These are phyloP conservation scores for Allophyes oxyacanthae DNA, from an alignment of 2,888 invertebrate species.

Conservation along the genomic window DNA sequence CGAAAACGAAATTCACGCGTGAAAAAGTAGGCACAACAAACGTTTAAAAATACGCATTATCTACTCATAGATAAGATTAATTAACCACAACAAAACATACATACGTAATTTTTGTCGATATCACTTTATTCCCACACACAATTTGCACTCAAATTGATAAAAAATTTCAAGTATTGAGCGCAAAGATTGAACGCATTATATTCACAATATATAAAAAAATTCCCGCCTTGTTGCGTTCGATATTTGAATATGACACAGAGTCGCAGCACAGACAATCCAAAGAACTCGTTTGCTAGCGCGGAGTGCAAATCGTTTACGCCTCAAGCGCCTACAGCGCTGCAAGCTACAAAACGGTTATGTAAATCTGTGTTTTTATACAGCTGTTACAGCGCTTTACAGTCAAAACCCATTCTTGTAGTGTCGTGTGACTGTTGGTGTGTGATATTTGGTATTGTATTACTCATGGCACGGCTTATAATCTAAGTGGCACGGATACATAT, in stretches of 20 bases:
- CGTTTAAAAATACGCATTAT: neutral
- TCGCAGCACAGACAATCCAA: conserved; percentile 43
- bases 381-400: conserved; percentile 33
- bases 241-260: conserved; percentile 36
- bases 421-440: conserved; percentile 57
- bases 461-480: too few species aligned
- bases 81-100: conserved; percentile 23
- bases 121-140: neutral
- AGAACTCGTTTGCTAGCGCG: conserved; percentile 38
- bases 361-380: neutral
- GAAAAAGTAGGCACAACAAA: conserved; percentile 4
- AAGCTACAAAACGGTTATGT: conserved; percentile 8
- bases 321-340: conserved; percentile 52
- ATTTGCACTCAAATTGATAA: neutral
- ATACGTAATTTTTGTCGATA: neutral
- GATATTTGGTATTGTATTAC: conserved; percentile 22
- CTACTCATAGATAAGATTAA: conserved; percentile 35
- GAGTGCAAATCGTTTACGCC: conserved; percentile 58
- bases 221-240: conserved; percentile 52
- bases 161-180: too few species aligned
- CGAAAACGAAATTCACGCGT: conserved; percentile 3
- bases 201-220: conserved; percentile 8
- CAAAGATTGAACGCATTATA: neutral
- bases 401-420: conserved; percentile 44
- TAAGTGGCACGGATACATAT: conserved; percentile 30